Base-by-base conservation (phyloP, 2,113 vertebrate genomes). In the Dasyurus viverrinus region DNA sequence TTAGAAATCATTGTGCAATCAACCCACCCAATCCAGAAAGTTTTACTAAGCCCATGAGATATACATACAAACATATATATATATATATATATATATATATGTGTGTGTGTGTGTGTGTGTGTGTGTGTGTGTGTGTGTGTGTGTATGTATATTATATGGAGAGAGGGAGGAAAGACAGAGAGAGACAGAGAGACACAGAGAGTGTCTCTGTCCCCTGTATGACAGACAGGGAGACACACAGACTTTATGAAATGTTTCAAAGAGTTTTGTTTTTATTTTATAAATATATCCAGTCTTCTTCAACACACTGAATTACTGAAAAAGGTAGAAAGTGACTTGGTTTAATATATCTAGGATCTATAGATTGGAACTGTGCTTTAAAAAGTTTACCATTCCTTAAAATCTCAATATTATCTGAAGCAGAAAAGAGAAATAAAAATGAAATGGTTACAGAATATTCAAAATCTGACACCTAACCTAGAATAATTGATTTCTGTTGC, bases 291-390 rank as follows among this genome's bases (percentile, higher is more conserved):
- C 27, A 60, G 60, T 90, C 68, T 93, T 52, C n/a, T 95, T 89
- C 92, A 95, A 93, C 46, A 89, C 42, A 93, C 55, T 91, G 96
- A 94, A 92, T 96, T 97, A 97, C 0, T 93, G 92, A 94, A 92
- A 94, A 23, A 57, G 90, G 27, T 60, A 54, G 54, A 84, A 96
- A 94, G 90, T 93, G 57, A 91, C 76, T 46, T 50, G 46, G 54
- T 90, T 94, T 92, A 57, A 5, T 84, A 60, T 92, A 52, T 60
- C 54, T 36, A 68, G 90, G 53, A 76, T n/a, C 84, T 96, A 92
- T 95, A 95, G 97, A 93, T 27, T 8, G 55, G 94, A 89, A 53
- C 68, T 26, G 11, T 2, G 55, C 25, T 27, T 92, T 91, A 12
- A 52, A 95, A 96, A 92, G 68, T 52, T 22, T 90, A 89, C 90